Conservation (phyloP, 1,140 invertebrate species). For the Manduca sexta region DNA sequence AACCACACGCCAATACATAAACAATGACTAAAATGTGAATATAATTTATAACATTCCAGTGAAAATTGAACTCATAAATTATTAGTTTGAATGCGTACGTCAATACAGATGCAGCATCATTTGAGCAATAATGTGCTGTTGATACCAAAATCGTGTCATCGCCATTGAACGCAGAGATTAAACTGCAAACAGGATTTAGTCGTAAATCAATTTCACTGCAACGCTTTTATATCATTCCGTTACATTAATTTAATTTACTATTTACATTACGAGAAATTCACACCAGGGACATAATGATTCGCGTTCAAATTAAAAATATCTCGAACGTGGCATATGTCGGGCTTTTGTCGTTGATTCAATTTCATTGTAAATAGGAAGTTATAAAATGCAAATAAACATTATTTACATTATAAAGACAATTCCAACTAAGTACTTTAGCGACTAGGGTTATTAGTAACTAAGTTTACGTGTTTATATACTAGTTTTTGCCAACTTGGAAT, state of each 20-base stretch:
- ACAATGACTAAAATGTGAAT: too few relatives aligned
- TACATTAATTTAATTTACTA: conserved; percentile 45
- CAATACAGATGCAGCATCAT: conserved; percentile 35
- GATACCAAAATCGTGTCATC: conserved; percentile 60
- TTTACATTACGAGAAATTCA: conserved; percentile 9
- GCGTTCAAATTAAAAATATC: too few relatives aligned
- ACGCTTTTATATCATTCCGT: conserved; percentile 47
- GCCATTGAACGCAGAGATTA: conserved; percentile 49
- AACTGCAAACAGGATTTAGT: conserved; percentile 63
- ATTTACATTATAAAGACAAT: too few relatives aligned
- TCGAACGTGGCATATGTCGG: background rate
- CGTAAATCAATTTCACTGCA: conserved; percentile 54
- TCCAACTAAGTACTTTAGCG: too few relatives aligned
- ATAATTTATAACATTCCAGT: background rate
- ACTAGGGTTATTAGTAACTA: too few relatives aligned
- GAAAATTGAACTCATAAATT: background rate
- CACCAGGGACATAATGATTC: too few relatives aligned
- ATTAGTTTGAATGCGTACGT: conserved; percentile 6
- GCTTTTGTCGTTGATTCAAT: too few relatives aligned
- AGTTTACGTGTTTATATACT: too few relatives aligned
- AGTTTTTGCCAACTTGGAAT: too few relatives aligned
- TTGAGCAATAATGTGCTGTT: conserved; percentile 47
- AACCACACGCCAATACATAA: too few relatives aligned
- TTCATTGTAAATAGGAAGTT: too few relatives aligned
- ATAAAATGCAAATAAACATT: too few relatives aligned